Evolutionary conservation across 2,113 vertebrate species (phyloP), one percentile per base, ranked within the genome.

Genomic region (Serinus canaria): DNA sequence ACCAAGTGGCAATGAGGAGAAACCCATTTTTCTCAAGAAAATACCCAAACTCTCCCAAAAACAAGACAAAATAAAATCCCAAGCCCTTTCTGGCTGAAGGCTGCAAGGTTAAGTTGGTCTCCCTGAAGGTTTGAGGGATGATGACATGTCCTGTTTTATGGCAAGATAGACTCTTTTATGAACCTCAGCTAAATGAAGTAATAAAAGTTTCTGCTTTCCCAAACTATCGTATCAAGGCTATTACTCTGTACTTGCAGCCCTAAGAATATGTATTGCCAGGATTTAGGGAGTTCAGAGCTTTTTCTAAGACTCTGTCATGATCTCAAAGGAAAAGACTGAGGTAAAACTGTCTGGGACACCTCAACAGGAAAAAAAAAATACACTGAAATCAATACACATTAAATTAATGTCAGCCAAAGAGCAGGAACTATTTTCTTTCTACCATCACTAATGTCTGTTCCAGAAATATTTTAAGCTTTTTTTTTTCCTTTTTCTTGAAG

Each of bases 131-230:
- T 31, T 72, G 68, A 86, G 60, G 66, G n/a, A n/a, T n/a, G n/a
- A 49, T 64, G 59, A 56, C 58, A 44, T 20, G 25, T 73, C 60
- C 35, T 70, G 53, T 41, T 94, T 92, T 96, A 94, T 39, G 64
- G 46, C 4, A 7, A 95, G 49, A 91, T 84, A 56, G 7, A n/a
- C 27, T 83, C 31, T 88, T 94, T 92, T 90, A 92, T 82, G 87
- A 75, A 83, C 43, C 52, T 77, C 64, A 50, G 44, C 41, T 94
- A 92, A 94, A 94, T 66, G 41, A 92, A 90, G 60, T 59, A 81
- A 92, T 92, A 96, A 97, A 96, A 74, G 33, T 52, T 82, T 70
- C 67, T 87, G 27, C 63, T 95, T 90, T 87, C 62, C 53, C 31
- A 70, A 70, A 75, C 63, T 58, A 77, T 64, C 56, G 35, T 52